Percentiles rank a stretch among this genome's conserved stretches.
Conservation (phyloP, 2,888 invertebrate genomes). For the Pristionchus fissidentatus region DNA sequence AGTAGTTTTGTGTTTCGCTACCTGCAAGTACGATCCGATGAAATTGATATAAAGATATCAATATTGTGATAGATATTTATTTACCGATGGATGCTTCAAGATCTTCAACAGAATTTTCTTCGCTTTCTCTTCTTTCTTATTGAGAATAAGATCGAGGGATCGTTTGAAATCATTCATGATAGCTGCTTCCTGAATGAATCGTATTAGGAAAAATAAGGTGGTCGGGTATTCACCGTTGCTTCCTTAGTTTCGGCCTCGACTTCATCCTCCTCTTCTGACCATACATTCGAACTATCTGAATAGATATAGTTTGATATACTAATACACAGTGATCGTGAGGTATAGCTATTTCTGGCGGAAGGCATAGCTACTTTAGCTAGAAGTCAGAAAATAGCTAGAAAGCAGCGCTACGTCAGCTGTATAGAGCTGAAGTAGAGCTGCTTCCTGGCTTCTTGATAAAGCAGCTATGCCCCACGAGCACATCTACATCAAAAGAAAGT, state of each 20-base stretch:
- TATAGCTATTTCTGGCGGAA: too few relatives aligned
- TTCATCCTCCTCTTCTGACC: slow-evolving; percentile 27
- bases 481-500: too few relatives aligned
- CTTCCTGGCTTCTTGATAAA: too few relatives aligned
- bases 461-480: too few relatives aligned
- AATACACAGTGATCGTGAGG: too few relatives aligned
- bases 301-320: neutral
- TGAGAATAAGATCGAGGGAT: slow-evolving; percentile 53
- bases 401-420: too few relatives aligned
- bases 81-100: slow-evolving; percentile 54
- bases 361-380: too few relatives aligned
- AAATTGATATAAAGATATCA: neutral
- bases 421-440: too few relatives aligned
- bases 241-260: neutral
- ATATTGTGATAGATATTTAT: neutral
- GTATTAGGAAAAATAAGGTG: neutral
- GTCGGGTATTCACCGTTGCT: neutral
- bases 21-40: neutral
- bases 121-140: slow-evolving; percentile 53
- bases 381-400: too few relatives aligned
- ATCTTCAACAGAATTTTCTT: slow-evolving; percentile 51
- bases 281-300: neutral
- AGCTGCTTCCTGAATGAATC: slow-evolving; percentile 56
- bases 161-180: slow-evolving; percentile 54
- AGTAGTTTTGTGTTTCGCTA: neutral